Conservation (phyloP, 2,888 invertebrate genomes). For the Pemphredon lugubris region DNA sequence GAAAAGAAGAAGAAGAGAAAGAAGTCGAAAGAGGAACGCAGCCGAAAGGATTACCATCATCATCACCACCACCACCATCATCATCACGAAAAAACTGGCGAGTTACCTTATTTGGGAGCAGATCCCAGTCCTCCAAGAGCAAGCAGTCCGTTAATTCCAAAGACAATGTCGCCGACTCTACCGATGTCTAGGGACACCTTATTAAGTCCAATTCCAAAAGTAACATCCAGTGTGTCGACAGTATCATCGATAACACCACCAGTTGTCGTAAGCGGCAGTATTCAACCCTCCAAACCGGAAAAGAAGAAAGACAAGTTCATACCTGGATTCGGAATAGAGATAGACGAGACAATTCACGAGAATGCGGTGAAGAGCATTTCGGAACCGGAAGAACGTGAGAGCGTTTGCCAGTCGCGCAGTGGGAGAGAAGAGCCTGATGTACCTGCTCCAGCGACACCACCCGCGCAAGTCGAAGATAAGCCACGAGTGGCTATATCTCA, state of each 20-base stretch:
- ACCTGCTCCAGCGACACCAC: slow-evolving; percentile 81
- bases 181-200: slow-evolving; percentile 72
- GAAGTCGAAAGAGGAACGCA: slow-evolving; percentile 90
- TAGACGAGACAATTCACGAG: slow-evolving; percentile 88
- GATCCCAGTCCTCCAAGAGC: slow-evolving; percentile 84
- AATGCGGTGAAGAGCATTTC: slow-evolving; percentile 91
- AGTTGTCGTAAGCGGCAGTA: slow-evolving; percentile 47
- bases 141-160: slow-evolving; percentile 77
- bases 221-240: slow-evolving; percentile 47
- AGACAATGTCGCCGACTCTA: slow-evolving; percentile 74
- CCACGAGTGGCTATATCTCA: slow-evolving; percentile 92
- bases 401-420: slow-evolving; percentile 65
- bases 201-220: slow-evolving; percentile 82
- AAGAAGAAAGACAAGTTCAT: slow-evolving; percentile 86
- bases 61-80: slow-evolving; percentile 83
- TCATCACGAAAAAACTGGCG: slow-evolving; percentile 72
- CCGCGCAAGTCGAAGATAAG: slow-evolving; percentile 87
- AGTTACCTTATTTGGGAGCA: slow-evolving; percentile 78
- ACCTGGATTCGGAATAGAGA: slow-evolving; percentile 85
- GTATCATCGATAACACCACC: slow-evolving; percentile 57
- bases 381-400: slow-evolving; percentile 81
- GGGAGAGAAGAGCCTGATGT: slow-evolving; percentile 75
- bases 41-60: slow-evolving; percentile 86
- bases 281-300: slow-evolving; percentile 73
- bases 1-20: slow-evolving; percentile 94